A percentile compares a stretch with the other conserved stretches of the same genome.
Conservation (phyloP, 2,888 invertebrate genomes). For the Pantelozetes paolii region DNA sequence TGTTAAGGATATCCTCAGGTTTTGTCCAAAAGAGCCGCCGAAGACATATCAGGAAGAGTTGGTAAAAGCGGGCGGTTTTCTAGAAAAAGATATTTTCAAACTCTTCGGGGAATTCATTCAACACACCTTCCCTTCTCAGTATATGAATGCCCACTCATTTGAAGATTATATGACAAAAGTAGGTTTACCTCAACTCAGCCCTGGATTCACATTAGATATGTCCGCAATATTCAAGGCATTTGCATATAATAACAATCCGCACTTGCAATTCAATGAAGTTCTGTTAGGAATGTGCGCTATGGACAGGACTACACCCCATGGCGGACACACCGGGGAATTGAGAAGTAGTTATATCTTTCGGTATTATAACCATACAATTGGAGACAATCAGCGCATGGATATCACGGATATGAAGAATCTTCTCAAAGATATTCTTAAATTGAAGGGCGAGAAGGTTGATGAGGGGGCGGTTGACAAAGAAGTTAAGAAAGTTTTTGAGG, state of each 20-base stretch:
- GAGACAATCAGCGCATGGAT: slow-evolving; percentile 32
- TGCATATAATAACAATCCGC: not conserved
- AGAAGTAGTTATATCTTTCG: slow-evolving; percentile 67
- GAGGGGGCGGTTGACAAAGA: not conserved
- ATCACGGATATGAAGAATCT: slow-evolving; percentile 1
- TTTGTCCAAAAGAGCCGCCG: slow-evolving; percentile 23
- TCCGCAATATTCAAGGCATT: slow-evolving; percentile 38
- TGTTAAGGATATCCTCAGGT: slow-evolving; percentile 35
- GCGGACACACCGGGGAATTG: slow-evolving; percentile 63
- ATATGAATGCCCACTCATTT: slow-evolving; percentile 60
- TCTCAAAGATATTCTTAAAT: not conserved
- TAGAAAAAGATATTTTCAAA: slow-evolving; percentile 25
- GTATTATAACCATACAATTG: slow-evolving; percentile 53
- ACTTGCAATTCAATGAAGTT: slow-evolving; percentile 54
- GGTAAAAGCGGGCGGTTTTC: slow-evolving; percentile 40
- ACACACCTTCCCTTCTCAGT: slow-evolving; percentile 59
- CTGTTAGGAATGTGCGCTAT: slow-evolving; percentile 60
- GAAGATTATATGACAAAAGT: slow-evolving; percentile 59
- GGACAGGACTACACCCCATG: slow-evolving; percentile 61
- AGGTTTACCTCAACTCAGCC: slow-evolving; percentile 52
- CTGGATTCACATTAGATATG: slow-evolving; percentile 51
- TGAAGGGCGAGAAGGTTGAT: not conserved
- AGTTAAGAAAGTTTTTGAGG: not conserved
- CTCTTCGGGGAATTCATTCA: slow-evolving; percentile 60
- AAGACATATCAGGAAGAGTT: slow-evolving; percentile 41